These are phyloP conservation scores for Brachionus calyciflorus DNA, from an alignment of 1,140 invertebrate species.

Conservation along the genomic window DNA sequence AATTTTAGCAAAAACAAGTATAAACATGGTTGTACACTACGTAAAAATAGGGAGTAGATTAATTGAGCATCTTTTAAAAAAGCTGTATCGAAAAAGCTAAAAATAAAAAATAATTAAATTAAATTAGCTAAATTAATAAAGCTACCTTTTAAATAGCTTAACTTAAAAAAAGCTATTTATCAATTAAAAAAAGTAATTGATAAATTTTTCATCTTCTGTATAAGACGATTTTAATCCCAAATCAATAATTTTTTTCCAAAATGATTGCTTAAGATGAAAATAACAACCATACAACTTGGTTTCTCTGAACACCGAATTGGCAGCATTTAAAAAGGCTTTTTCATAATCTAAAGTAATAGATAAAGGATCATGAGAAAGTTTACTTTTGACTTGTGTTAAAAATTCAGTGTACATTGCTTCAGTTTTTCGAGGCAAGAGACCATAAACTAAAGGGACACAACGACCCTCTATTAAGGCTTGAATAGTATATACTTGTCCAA, in stretches of 20 bases:
- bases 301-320: not conserved
- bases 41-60: constrained; percentile 4
- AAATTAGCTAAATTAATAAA: too few species aligned
- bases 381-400: not conserved
- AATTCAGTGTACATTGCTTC: not conserved
- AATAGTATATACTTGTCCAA: not conserved
- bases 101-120: too few species aligned
- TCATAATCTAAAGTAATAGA: not conserved
- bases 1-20: too few species aligned
- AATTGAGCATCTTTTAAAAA: too few species aligned
- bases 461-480: too few species aligned
- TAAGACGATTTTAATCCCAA: too few species aligned
- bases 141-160: too few species aligned
- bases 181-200: too few species aligned
- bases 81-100: too few species aligned
- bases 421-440: not conserved
- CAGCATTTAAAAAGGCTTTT: not conserved
- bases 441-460: not conserved
- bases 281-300: not conserved
- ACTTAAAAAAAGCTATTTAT: too few species aligned
- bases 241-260: not conserved
- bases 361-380: not conserved
- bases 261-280: not conserved
- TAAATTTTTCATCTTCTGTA: too few species aligned
- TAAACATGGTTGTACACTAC: constrained; percentile 22